Percentiles rank a stretch among this genome's conserved stretches.
Conservation (phyloP, 2,113 vertebrate genomes). For the Sakesphorus luctuosus region DNA sequence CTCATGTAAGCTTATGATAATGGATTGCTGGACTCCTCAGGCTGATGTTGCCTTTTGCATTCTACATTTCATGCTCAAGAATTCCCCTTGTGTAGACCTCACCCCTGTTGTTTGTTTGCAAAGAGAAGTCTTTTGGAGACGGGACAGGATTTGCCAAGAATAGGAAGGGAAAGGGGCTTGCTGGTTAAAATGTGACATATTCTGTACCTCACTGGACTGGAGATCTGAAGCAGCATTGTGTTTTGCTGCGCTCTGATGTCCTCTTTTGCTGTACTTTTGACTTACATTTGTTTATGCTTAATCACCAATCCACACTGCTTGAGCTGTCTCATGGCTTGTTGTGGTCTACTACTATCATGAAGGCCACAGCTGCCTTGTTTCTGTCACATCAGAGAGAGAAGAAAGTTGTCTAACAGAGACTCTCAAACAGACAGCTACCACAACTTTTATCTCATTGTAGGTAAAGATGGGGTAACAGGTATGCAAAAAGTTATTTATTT, state of each 20-base stretch:
- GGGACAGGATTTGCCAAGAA: not conserved
- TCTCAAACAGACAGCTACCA: not conserved
- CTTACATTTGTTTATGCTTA: not conserved
- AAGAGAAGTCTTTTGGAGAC: not conserved
- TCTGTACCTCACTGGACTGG: not conserved
- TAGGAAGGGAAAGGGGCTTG: not conserved
- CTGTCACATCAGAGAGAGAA: not conserved
- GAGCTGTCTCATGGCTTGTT: not conserved
- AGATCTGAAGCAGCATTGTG: not conserved
- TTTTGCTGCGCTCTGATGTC: not conserved
- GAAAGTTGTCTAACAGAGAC: not conserved
- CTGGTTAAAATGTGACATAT: not conserved
- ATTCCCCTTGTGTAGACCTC: not conserved
- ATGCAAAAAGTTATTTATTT: not conserved
- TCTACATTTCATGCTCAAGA: not conserved
- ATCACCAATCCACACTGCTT: not conserved
- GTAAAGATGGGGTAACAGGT: not conserved
- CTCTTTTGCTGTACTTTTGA: not conserved
- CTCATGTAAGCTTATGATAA: constrained; percentile 43
- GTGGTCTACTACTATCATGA: not conserved
- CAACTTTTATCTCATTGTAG: not conserved
- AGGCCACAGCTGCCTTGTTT: not conserved
- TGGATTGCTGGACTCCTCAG: constrained; percentile 26
- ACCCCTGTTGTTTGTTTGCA: not conserved
- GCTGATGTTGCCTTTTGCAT: not conserved